Evolutionary conservation across 2,797 vertebrate genomes (phyloP), one percentile per base, ranked within the genome.

Genomic region (Anableps anableps): DNA sequence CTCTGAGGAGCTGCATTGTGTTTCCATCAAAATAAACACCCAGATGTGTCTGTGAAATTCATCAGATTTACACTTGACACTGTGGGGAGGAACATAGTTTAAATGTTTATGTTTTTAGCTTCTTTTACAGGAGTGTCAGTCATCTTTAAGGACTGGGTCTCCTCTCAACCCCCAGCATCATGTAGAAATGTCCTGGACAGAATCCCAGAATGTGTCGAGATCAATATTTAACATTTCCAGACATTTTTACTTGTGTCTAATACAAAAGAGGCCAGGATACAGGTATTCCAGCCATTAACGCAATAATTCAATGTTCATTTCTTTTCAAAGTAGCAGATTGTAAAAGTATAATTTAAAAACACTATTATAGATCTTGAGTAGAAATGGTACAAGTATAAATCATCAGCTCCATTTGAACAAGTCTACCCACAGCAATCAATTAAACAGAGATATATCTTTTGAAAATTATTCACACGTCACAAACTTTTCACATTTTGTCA

Each of bases 71-170:
- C 83, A 89, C 89, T 74, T 79, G 84, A 90, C 88, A 81, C 91
- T 45, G 2, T 9, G 70, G 90, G 89, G 91, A 93, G 89, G 70
- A 86, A 87, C 90, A 81, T 83, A 89, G 87, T 92, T 90, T 80
- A 88, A 82, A 80, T 88, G 90, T 88, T 88, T 84, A 85, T 74
- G 72, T 76, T 80, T 86, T n/a, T 48, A 83, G 66, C 80, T 75
- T 64, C 85, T 88, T 85, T 88, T 78, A 80, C 80, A 83, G 80
- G 80, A 79, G 77, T 94, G 91, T 92, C 90, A 91, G 88, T 91
- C 92, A 92, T 84, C 47, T 38, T 62, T 73, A 72, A 90, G 76
- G 76, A 81, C 81, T 16, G 85, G 85, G 78, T 88, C 73, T 79
- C 72, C 45, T 85, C 87, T 79, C 64, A 79, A 81, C 66, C 71